A percentile compares a stretch with the other conserved stretches of the same genome.
phyloP scores from a whole-genome alignment of 1,140 invertebrate genomes.

The Coenobita brevimanus region DNA sequence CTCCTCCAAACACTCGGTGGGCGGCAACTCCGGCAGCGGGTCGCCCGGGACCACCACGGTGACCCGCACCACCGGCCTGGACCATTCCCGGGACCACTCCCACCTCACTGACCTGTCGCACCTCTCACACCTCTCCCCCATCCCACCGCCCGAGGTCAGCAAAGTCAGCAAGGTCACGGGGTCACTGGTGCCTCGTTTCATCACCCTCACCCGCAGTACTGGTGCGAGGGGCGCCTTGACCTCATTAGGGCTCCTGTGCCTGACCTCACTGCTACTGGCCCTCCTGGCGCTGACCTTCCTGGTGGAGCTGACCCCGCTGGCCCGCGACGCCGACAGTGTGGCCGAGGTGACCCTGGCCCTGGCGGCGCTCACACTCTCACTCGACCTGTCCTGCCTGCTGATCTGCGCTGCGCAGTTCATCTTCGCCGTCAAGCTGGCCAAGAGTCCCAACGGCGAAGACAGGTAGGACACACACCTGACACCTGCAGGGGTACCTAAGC shows the following conservation, averaged over 20 bases:
- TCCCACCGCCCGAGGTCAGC: constrained; percentile 42
- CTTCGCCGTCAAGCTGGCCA: constrained; percentile 90
- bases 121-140: constrained; percentile 67
- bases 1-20: constrained; percentile 82
- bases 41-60: constrained; percentile 61
- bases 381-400: constrained; percentile 91
- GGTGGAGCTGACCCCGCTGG: constrained; percentile 84
- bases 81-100: constrained; percentile 69
- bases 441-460: constrained; percentile 65
- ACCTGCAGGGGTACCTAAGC: too few relatives aligned
- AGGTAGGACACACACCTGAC: too few relatives aligned
- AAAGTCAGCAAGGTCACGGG: constrained; percentile 50
- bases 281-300: constrained; percentile 88
- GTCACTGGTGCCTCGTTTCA: constrained; percentile 51
- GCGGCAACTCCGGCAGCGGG: constrained; percentile 62
- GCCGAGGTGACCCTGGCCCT: constrained; percentile 92
- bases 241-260: constrained; percentile 87
- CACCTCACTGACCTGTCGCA: constrained; percentile 69
- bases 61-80: constrained; percentile 68
- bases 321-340: constrained; percentile 85
- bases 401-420: constrained; percentile 96
- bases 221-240: constrained; percentile 85
- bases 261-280: constrained; percentile 87
- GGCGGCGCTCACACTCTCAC: constrained; percentile 87
- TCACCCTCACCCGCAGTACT: constrained; percentile 47